These are phyloP conservation scores for Herpailurus yagouaroundi DNA, from an alignment of 2,113 vertebrate genomes.

Conservation along the genomic window DNA sequence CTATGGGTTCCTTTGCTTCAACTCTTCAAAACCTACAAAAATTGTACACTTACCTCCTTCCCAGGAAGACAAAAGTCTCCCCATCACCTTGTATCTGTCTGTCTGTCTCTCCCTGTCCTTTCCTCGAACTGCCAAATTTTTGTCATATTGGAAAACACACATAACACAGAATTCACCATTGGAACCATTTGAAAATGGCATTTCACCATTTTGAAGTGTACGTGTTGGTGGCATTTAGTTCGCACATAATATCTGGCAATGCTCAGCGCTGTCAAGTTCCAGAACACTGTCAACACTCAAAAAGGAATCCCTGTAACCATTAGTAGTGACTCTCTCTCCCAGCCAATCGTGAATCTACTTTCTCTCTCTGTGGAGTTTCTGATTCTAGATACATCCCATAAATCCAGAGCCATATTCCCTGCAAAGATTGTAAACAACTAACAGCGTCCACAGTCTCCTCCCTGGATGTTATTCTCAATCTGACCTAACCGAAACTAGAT, in stretches of 20 bases:
- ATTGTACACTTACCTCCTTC: background rate
- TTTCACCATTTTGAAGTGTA: rapidly evolving
- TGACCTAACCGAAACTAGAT: rapidly evolving
- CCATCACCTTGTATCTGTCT: background rate
- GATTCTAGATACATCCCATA: too few relatives aligned
- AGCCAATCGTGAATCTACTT: background rate
- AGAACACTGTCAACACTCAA: background rate
- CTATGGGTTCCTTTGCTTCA: background rate
- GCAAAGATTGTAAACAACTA: background rate
- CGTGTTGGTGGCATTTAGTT: rapidly evolving
- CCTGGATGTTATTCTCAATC: rapidly evolving
- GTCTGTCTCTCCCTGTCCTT: background rate
- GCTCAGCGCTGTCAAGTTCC: background rate
- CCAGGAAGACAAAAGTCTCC: background rate
- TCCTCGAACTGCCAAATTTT: background rate
- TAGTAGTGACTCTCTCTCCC: background rate
- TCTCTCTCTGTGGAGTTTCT: background rate
- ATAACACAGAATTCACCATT: background rate
- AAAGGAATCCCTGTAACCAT: background rate
- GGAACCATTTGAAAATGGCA: too few relatives aligned
- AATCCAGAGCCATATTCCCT: background rate
- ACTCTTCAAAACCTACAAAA: too few relatives aligned
- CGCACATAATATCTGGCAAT: rapidly evolving
- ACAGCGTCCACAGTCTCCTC: background rate
- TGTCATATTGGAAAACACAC: background rate